Conservation (phyloP, 2,113 vertebrate genomes). For the Hiodon tergisus region DNA sequence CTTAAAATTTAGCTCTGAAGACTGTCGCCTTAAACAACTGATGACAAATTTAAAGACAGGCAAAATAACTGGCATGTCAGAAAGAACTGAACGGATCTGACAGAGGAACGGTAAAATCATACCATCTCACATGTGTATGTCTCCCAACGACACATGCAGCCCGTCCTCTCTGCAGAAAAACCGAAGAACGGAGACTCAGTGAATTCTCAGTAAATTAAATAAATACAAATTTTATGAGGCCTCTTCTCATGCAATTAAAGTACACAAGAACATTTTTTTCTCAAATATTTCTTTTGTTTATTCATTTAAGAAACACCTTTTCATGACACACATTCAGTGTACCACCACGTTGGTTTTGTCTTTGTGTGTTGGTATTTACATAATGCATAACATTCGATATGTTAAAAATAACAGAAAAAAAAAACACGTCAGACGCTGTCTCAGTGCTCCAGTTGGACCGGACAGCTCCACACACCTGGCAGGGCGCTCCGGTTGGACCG, state of each 20-base stretch:
- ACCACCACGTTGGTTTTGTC: constrained; percentile 46
- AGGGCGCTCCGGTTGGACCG: constrained; percentile 12
- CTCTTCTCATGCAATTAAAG: constrained; percentile 38
- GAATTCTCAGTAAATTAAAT: neutral
- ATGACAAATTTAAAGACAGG: too few species aligned
- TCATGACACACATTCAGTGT: constrained; percentile 42
- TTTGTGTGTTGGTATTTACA: constrained; percentile 50
- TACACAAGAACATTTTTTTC: constrained; percentile 40
- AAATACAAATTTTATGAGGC: neutral
- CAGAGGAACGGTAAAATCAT: too few species aligned
- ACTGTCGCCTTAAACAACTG: too few species aligned
- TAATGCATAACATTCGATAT: constrained; percentile 43
- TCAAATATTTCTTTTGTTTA: constrained; percentile 46
- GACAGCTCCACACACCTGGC: constrained; percentile 8
- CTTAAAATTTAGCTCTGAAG: neutral
- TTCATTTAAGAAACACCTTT: constrained; percentile 60
- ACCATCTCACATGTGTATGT: too few species aligned
- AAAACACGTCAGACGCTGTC: constrained; percentile 51
- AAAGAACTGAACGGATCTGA: too few species aligned
- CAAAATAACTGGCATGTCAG: too few species aligned
- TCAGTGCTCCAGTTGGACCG: constrained; percentile 36
- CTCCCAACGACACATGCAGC: too few species aligned
- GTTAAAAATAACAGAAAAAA: constrained; percentile 42
- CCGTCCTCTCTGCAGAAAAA: too few species aligned
- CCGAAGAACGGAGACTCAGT: neutral